A percentile compares a stretch with the other conserved stretches of the same genome.
Evolutionary conservation across 2,113 vertebrate genomes (phyloP).

Genomic region (Eurystomus gularis): DNA sequence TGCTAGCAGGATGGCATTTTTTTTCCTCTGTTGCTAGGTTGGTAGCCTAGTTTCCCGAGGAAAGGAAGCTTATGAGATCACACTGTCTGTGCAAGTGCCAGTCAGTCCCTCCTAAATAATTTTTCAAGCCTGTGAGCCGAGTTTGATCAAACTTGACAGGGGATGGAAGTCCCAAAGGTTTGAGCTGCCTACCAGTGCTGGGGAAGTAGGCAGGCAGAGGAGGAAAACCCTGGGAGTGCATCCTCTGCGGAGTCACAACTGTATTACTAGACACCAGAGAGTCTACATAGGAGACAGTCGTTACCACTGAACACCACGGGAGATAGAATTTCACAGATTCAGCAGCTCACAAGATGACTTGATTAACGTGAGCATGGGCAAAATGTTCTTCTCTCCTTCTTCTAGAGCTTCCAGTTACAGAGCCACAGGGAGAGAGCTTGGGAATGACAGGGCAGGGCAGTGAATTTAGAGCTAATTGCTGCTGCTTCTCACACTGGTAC

Average conservation of each 20-base stretch:
- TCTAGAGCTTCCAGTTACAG: background rate
- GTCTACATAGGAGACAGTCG: background rate
- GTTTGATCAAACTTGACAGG: slow-evolving; percentile 4
- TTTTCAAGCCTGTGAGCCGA: slow-evolving; percentile 22
- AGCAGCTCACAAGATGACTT: background rate
- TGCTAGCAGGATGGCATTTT: background rate
- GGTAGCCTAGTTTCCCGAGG: slow-evolving; percentile 41
- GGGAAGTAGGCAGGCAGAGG: background rate
- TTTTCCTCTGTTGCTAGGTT: background rate
- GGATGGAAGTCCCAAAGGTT: background rate
- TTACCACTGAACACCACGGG: background rate
- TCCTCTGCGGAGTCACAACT: background rate
- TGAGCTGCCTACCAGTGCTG: background rate
- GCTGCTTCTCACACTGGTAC: background rate
- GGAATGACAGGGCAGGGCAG: background rate
- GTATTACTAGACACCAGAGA: background rate
- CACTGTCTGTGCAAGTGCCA: slow-evolving; percentile 45
- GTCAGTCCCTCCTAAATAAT: slow-evolving; percentile 18
- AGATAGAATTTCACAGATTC: slow-evolving; percentile 18
- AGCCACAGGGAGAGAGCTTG: background rate
- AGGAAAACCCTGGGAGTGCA: background rate
- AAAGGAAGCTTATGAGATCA: slow-evolving; percentile 40
- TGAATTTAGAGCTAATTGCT: slow-evolving; percentile 2
- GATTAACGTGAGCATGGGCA: background rate
- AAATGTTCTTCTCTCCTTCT: slow-evolving; percentile 14